These are phyloP conservation scores for Cyanoderma ruficeps DNA, from an alignment of 2,113 vertebrate genomes.

Conservation along the genomic window DNA sequence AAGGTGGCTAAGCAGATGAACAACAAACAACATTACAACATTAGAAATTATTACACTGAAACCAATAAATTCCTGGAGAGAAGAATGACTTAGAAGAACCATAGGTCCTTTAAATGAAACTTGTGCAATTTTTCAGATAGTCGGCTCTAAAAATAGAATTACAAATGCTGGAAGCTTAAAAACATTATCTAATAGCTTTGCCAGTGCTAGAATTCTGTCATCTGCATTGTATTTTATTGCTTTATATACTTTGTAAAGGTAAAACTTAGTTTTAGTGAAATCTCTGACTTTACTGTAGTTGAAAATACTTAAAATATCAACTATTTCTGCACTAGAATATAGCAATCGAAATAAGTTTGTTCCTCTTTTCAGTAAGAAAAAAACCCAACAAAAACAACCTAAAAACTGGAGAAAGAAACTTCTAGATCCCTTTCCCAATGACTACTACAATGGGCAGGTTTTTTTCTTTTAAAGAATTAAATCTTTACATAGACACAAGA, in stretches of 20 bases:
- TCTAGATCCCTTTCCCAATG: background rate
- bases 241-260: background rate
- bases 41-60: background rate
- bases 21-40: background rate
- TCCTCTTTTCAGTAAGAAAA: background rate
- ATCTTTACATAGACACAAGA: background rate
- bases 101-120: background rate
- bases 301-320: background rate
- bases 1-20: background rate
- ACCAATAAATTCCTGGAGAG: background rate
- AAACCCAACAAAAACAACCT: background rate
- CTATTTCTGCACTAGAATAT: background rate
- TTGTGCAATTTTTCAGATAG: background rate
- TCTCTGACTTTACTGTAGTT: background rate
- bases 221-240: background rate
- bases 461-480: background rate
- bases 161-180: background rate
- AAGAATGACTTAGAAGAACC: background rate
- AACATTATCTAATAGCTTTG: background rate
- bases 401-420: background rate
- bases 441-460: background rate
- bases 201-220: background rate
- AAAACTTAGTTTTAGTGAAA: background rate
- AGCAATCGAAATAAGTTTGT: background rate
- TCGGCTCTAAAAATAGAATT: background rate